Base-by-base conservation (phyloP, 2,888 invertebrate genomes). In the Linnaemya vulpina region DNA sequence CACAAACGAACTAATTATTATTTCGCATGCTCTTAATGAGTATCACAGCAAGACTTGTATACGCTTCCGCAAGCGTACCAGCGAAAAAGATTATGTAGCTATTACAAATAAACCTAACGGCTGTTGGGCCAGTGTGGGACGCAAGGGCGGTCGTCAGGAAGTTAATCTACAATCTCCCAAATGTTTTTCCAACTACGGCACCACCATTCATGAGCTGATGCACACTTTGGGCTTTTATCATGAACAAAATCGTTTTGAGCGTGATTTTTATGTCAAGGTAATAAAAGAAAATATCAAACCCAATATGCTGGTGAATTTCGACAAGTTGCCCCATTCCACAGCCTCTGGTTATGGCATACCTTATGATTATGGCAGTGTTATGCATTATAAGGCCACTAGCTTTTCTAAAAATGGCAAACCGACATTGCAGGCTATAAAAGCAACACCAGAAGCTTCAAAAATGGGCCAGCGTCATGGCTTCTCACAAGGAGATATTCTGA, bases 81-180 rank as follows among this genome's bases (percentile, higher is more conserved):
- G 93, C 0, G 95, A 96, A 89, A 90, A 87, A 3, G 96, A 96
- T 90, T 97, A 96, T 90, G 92, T 97, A 55, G 93, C 94, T 0
- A 95, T 97, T 76, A 94, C 94, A 30, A 95, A 94, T 87, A 93
- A 93, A 7, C 94, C 93, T 60, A 94, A 95, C 0, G 97, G 97
- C 0, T 97, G 97, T 89, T 97, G 96, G 96, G 96, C 96, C 17
- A 95, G 95, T 87, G 95, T 97, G 0, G 97, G 97, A 0, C 93
- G 94, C 13, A 92, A 95, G 25, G 96, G 96, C 88, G 93, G 93
- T 0, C 89, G 89, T 20, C 93, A 93, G 87, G 94, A 95, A 82
- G 93, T 96, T 5, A 96, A 96, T 91, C 93, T 97, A 9, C 96
- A 97, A 90, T 92, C 93, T 0, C 96, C 96, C 0, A 95, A 95